Evolutionary conservation across 2,888 invertebrate species (phyloP).

Genomic region (Brachypalpus laphriformis): DNA sequence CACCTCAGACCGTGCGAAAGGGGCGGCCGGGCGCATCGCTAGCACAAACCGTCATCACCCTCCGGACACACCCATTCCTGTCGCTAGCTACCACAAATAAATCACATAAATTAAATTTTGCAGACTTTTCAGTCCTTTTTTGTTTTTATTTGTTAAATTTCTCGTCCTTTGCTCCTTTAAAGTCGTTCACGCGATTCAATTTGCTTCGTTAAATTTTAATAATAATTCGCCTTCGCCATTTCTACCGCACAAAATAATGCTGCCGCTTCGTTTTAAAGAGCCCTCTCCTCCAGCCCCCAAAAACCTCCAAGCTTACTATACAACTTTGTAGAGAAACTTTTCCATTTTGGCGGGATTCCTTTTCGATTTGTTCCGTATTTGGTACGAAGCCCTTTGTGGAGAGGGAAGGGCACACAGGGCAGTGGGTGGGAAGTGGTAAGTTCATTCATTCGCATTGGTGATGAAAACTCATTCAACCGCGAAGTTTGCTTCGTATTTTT

Average conservation of each 20-base stretch:
- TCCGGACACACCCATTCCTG: constrained; percentile 23
- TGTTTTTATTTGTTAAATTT: constrained; percentile 56
- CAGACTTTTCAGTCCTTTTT: constrained; percentile 62
- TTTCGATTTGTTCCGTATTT: constrained; percentile 71
- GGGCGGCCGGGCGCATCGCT: neutral
- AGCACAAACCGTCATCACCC: constrained; percentile 13
- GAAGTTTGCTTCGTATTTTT: constrained; percentile 35
- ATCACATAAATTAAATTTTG: constrained; percentile 73
- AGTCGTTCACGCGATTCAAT: constrained; percentile 74
- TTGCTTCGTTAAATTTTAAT: constrained; percentile 74
- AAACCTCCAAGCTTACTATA: constrained; percentile 1
- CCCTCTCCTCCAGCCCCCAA: neutral
- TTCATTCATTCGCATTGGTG: constrained; percentile 72
- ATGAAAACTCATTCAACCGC: constrained; percentile 71
- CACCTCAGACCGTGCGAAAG: constrained; percentile 22
- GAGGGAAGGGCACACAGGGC: neutral
- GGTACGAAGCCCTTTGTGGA: constrained; percentile 27
- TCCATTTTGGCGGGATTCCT: constrained; percentile 64
- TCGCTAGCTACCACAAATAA: constrained; percentile 67
- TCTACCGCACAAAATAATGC: constrained; percentile 37
- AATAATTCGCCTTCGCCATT: constrained; percentile 69
- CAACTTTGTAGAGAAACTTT: constrained; percentile 65
- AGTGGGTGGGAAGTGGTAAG: constrained; percentile 23
- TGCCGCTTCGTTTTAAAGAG: constrained; percentile 28
- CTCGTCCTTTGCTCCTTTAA: constrained; percentile 69